Conservation (phyloP, 2,888 invertebrate genomes). For the Phyto melanocephala region DNA sequence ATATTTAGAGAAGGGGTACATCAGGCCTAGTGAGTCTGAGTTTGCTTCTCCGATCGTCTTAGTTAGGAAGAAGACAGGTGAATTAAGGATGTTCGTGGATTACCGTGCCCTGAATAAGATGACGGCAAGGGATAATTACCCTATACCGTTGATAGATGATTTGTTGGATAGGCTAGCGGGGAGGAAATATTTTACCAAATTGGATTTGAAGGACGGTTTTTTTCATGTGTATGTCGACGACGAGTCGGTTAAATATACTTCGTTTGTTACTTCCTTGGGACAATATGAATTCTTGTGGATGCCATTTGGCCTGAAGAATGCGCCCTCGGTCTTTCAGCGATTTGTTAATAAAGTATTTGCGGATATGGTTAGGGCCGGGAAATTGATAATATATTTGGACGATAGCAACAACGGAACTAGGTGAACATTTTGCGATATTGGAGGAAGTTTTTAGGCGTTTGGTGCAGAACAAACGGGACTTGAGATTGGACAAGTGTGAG, state of each 20-base stretch:
- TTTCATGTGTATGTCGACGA: conserved; percentile 14
- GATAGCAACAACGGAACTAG: conserved; percentile 45
- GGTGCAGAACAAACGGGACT: neutral
- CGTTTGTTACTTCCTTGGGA: conserved; percentile 14
- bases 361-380: conserved; percentile 36
- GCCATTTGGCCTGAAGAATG: conserved; percentile 51
- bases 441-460: conserved; percentile 57
- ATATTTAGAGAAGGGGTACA: conserved; percentile 27
- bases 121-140: conserved; percentile 39
- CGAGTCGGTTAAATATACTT: conserved; percentile 55
- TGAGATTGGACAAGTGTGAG: conserved; percentile 19
- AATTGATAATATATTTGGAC: conserved; percentile 67
- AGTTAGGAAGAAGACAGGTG: conserved; percentile 28
- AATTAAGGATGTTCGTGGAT: too few relatives aligned
- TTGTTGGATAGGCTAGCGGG: conserved; percentile 21
- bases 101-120: too few relatives aligned
- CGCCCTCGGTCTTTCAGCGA: conserved; percentile 9
- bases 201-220: conserved; percentile 53
- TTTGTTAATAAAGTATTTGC: conserved; percentile 37
- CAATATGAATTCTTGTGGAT: conserved; percentile 39
- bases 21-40: conserved; percentile 1
- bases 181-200: conserved; percentile 29
- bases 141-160: conserved; percentile 51
- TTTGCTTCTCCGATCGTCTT: conserved; percentile 20
- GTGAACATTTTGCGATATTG: conserved; percentile 48